Evolutionary conservation across 1,140 invertebrate species (phyloP).

Genomic region (Yoshiicerus persimilis): DNA sequence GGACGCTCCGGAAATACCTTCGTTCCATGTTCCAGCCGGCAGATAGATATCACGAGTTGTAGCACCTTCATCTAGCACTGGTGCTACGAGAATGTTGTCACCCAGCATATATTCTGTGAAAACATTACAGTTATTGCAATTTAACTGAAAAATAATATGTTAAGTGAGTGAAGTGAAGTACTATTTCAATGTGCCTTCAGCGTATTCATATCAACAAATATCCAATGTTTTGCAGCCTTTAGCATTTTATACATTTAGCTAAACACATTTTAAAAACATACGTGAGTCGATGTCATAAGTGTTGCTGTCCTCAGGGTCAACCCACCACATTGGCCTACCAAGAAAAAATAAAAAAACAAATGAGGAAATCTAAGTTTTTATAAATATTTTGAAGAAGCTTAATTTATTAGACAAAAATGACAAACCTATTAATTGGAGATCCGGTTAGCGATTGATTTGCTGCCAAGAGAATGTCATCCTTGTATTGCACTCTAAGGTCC

Average conservation of each 20-base stretch:
- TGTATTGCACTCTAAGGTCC: slow-evolving; percentile 66
- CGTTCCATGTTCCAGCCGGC: slow-evolving; percentile 67
- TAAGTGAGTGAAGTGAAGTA: no score
- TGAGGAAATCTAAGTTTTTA: no score
- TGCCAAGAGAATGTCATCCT: slow-evolving; percentile 63
- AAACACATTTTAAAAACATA: no score
- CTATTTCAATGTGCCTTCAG: no score
- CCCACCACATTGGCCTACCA: slow-evolving; percentile 92
- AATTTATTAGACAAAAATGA: no score
- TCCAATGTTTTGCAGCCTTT: no score
- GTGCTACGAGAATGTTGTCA: slow-evolving; percentile 78
- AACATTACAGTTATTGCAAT: no score
- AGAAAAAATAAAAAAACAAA: no score
- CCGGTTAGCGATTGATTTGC: slow-evolving; percentile 64
- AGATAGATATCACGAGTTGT: slow-evolving; percentile 72
- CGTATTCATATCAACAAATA: no score
- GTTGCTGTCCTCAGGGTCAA: slow-evolving; percentile 55
- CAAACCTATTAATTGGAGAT: slow-evolving; percentile 73
- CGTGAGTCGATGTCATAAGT: slow-evolving; percentile 49
- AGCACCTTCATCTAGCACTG: slow-evolving; percentile 70
- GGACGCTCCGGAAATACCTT: background rate
- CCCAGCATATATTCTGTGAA: slow-evolving; percentile 80
- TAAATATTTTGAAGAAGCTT: no score
- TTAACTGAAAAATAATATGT: background rate
- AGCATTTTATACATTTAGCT: no score